A percentile compares a stretch with the other conserved stretches of the same genome.
Conservation (phyloP, 2,113 vertebrate genomes). For the Sphyrna mokarran region DNA sequence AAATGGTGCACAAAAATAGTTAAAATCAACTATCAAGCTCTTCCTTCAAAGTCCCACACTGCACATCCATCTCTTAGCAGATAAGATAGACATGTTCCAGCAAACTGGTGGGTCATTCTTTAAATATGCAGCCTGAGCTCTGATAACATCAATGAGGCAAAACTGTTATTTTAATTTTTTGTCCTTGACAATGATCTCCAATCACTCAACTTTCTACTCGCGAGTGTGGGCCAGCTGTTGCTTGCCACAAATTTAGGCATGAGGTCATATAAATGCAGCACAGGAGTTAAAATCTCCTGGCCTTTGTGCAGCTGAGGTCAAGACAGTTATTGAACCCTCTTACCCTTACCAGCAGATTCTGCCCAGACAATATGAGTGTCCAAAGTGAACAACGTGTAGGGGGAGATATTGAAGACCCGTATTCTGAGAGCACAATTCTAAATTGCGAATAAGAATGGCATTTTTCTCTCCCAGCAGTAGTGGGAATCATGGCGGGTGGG, state of each 20-base stretch:
- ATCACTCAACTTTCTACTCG: background rate
- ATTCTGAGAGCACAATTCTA: background rate
- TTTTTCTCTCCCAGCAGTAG: too few relatives aligned
- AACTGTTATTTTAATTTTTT: background rate
- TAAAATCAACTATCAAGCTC: background rate
- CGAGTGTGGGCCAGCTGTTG: background rate
- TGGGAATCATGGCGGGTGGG: too few relatives aligned
- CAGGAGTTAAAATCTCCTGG: background rate
- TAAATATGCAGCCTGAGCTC: background rate
- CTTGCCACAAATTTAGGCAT: background rate
- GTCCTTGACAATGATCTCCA: background rate
- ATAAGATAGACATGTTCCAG: background rate
- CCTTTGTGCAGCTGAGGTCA: background rate
- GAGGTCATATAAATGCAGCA: background rate
- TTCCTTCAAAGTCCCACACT: background rate
- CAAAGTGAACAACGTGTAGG: background rate
- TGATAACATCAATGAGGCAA: background rate
- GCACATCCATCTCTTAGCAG: background rate
- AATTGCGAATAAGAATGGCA: background rate
- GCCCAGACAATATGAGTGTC: background rate
- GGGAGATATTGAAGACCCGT: background rate
- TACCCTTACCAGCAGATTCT: background rate
- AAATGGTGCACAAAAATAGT: background rate
- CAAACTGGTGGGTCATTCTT: background rate
- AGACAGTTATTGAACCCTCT: background rate